Evolutionary conservation across 1,140 invertebrate species (phyloP).

Genomic region (Lanistes nyassanus): DNA sequence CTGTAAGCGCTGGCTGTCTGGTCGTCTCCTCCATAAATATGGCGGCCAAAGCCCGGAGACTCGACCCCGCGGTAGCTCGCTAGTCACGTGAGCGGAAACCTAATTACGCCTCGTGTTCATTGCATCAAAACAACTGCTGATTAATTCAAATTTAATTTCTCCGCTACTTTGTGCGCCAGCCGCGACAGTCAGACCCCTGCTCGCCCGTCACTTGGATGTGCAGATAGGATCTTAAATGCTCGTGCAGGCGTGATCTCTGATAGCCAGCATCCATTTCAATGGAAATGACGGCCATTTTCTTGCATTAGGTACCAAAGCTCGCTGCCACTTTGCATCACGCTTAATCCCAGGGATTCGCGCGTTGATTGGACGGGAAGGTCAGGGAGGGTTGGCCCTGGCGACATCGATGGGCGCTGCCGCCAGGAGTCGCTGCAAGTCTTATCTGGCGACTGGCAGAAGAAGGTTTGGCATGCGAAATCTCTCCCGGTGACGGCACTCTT

Average conservation of each 20-base stretch:
- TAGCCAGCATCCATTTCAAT: conserved; percentile 30
- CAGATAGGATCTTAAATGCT: conserved; percentile 30
- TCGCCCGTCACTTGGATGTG: conserved; percentile 23
- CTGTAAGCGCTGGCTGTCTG: too few relatives aligned
- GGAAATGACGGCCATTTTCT: conserved; percentile 31
- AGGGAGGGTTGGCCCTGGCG: conserved; percentile 24
- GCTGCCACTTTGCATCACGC: conserved; percentile 30
- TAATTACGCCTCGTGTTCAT: conserved; percentile 28
- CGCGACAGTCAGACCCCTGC: not conserved
- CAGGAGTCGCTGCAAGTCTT: not conserved
- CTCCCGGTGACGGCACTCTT: too few relatives aligned
- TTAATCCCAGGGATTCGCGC: conserved; percentile 29
- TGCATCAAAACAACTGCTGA: conserved; percentile 31
- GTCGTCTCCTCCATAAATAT: conserved; percentile 1
- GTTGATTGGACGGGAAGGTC: conserved; percentile 28
- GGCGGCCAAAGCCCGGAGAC: conserved; percentile 11
- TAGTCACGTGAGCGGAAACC: conserved; percentile 24
- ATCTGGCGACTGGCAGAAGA: not conserved
- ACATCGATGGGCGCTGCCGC: conserved; percentile 4
- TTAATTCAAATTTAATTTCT: conserved; percentile 31
- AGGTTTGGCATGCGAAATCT: too few relatives aligned
- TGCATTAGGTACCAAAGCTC: conserved; percentile 30
- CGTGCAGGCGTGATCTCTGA: conserved; percentile 29
- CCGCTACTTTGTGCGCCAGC: conserved; percentile 20
- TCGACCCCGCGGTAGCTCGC: conserved; percentile 14